Percentiles rank a stretch among this genome's conserved stretches.
phyloP scores from a whole-genome alignment of 2,113 vertebrate genomes.

The Neoarius graeffei region DNA sequence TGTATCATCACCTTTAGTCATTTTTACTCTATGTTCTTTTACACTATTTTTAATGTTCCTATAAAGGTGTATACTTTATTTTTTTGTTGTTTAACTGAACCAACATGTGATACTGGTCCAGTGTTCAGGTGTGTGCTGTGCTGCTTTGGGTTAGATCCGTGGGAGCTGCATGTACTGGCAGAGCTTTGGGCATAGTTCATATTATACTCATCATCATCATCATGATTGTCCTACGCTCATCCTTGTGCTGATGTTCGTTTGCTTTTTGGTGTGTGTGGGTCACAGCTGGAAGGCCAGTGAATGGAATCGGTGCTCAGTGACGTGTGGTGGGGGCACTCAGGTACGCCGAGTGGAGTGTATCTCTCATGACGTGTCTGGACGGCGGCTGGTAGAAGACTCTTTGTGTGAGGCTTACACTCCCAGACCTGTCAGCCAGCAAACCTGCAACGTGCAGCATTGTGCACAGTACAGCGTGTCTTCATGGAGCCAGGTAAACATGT shows the following conservation, averaged over 20 bases:
- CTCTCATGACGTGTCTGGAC: conserved; percentile 69
- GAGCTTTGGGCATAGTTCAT: conserved; percentile 7
- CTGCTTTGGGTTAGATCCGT: conserved; percentile 25
- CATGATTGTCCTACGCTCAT: background rate
- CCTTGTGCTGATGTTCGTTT: background rate
- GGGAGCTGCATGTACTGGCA: conserved; percentile 7
- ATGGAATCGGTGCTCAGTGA: conserved; percentile 85
- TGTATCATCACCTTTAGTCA: no score
- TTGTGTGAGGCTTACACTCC: conserved; percentile 76
- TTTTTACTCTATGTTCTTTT: background rate
- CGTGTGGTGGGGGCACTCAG: conserved; percentile 87
- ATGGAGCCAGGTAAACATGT: conserved; percentile 82
- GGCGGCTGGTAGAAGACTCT: conserved; percentile 72
- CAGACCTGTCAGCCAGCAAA: conserved; percentile 78
- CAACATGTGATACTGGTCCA: background rate
- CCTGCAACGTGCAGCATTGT: conserved; percentile 83
- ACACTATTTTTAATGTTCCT: background rate
- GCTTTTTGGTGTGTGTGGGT: background rate
- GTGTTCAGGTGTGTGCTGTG: background rate
- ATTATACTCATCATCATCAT: background rate
- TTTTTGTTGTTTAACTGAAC: background rate
- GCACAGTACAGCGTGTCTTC: conserved; percentile 70
- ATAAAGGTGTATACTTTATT: background rate
- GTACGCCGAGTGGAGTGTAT: conserved; percentile 83
- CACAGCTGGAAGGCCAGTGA: conserved; percentile 85